A percentile compares a stretch with the other conserved stretches of the same genome.
These are phyloP conservation scores for Anagyrus pseudococci DNA, from an alignment of 2,888 invertebrate species.

Conservation along the genomic window DNA sequence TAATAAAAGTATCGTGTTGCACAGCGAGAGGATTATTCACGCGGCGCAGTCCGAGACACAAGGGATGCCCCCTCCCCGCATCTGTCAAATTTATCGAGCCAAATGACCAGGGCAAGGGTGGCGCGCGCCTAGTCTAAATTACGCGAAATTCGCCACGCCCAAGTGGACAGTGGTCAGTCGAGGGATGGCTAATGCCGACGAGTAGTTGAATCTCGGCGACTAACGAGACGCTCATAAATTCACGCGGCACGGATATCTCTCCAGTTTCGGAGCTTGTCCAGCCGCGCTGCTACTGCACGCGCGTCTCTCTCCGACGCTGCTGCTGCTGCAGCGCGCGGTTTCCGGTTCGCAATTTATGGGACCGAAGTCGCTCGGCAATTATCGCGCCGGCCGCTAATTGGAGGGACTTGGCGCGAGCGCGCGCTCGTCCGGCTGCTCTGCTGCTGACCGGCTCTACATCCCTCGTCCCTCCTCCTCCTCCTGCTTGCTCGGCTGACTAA, in stretches of 20 bases:
- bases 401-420: slow-evolving; percentile 26
- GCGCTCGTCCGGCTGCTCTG: too few relatives aligned
- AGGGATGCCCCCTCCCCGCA: slow-evolving; percentile 24
- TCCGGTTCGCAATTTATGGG: slow-evolving; percentile 47
- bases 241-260: neutral
- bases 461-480: neutral
- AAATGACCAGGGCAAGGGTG: slow-evolving; percentile 58
- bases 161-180: slow-evolving; percentile 27
- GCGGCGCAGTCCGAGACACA: neutral
- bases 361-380: slow-evolving; percentile 45
- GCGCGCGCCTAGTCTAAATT: slow-evolving; percentile 55
- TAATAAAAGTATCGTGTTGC: neutral
- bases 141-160: slow-evolving; percentile 57
- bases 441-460: too few relatives aligned
- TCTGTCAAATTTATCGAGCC: slow-evolving; percentile 58
- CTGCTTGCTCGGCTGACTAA: slow-evolving; percentile 4
- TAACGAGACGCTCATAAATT: slow-evolving; percentile 15
- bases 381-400: slow-evolving; percentile 43
- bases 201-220: slow-evolving; percentile 3
- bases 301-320: slow-evolving; percentile 9
- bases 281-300: neutral
- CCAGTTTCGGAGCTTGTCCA: slow-evolving; percentile 1
- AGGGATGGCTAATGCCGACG: neutral
- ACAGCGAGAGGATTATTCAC: too few relatives aligned
- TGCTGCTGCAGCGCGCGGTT: too few relatives aligned